Evolutionary conservation across 2,113 vertebrate genomes (phyloP).

Genomic region (Strigops habroptila): DNA sequence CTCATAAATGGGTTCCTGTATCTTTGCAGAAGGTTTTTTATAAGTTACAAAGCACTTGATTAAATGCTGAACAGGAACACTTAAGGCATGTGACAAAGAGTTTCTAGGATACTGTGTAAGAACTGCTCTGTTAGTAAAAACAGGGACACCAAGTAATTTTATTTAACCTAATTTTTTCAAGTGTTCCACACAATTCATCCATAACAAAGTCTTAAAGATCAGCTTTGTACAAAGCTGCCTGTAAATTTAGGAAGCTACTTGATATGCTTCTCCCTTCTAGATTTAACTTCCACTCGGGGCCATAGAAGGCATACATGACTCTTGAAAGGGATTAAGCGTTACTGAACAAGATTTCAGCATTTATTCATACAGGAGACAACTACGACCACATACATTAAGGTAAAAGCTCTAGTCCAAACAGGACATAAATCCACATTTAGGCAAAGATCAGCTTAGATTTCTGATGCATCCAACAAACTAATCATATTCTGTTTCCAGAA

Average conservation of each 20-base stretch:
- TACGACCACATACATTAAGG: neutral
- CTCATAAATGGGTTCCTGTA: conserved; percentile 9
- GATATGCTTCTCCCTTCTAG: neutral
- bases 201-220: conserved; percentile 13
- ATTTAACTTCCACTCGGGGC: neutral
- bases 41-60: conserved; percentile 37
- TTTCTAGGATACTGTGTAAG: conserved; percentile 49
- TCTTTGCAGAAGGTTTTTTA: conserved; percentile 7
- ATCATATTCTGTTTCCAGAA: neutral
- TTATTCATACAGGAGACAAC: neutral
- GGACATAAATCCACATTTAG: conserved; percentile 9
- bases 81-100: conserved; percentile 17
- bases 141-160: conserved; percentile 54
- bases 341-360: neutral
- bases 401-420: conserved; percentile 1
- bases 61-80: conserved; percentile 52
- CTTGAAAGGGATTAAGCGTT: neutral
- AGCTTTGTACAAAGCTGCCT: neutral
- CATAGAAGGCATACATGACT: neutral
- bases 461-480: neutral
- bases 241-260: neutral
- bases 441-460: neutral
- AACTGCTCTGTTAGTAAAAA: conserved; percentile 43
- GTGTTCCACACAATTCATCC: conserved; percentile 9
- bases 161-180: conserved; percentile 55